Conservation (phyloP, 2,113 vertebrate genomes). For the Lophochroa leadbeateri region DNA sequence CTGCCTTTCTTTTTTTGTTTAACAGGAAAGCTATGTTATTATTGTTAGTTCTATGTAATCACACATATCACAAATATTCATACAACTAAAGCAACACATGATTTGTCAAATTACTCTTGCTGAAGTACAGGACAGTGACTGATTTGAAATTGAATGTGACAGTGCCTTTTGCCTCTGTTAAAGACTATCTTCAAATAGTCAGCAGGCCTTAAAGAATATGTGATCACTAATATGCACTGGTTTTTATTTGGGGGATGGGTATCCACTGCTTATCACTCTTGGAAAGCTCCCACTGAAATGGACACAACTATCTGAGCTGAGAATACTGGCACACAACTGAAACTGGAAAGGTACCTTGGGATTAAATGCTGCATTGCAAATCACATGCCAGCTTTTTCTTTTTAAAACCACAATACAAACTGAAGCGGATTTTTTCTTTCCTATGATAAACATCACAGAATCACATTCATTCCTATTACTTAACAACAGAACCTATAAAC, state of each 20-base stretch:
- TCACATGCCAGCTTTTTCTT: background rate
- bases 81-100: background rate
- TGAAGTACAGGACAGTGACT: background rate
- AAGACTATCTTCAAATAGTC: background rate
- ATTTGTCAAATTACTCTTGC: background rate
- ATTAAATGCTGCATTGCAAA: background rate
- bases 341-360: background rate
- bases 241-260: background rate
- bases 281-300: background rate
- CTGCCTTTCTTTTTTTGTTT: background rate
- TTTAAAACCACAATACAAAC: background rate
- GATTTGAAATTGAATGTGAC: background rate
- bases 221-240: fast-evolving
- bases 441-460: constrained; percentile 42
- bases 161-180: background rate
- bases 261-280: background rate
- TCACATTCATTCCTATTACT: constrained; percentile 29
- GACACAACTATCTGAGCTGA: background rate
- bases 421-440: background rate
- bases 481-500: constrained; percentile 24
- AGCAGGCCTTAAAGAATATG: background rate
- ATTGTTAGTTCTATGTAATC: background rate
- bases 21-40: background rate
- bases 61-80: background rate
- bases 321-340: background rate